Base-by-base conservation (phyloP, 2,888 invertebrate genomes). In the Drosophila anomelani region DNA sequence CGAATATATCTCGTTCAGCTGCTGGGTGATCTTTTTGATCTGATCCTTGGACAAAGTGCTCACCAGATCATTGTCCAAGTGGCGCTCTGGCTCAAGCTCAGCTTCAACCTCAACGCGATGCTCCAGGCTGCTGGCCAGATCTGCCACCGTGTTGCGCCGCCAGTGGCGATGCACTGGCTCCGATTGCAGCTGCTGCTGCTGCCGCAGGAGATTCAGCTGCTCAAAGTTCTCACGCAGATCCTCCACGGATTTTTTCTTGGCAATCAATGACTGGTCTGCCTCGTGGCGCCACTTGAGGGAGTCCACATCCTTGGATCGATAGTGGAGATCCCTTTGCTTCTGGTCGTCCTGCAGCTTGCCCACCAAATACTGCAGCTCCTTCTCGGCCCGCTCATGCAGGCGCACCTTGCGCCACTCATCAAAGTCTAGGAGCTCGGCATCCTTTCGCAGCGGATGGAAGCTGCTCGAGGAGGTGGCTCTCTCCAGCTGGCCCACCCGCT, bases 191-290 rank as follows among this genome's bases (percentile, higher is more conserved):
- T 76, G 62, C 53, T 83, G 77, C n/a, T 75, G 76, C 64, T 79
- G 54, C 91, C 92, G 93, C 79, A 94, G 94, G 15, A 93, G 93
- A 55, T 94, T 93, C 66, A 95, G 93, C 87, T 94, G 95, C 87
- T 95, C 95, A 84, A 97, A 96, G 85, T 95, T 95, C 75, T 96
- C 95, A 82, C 95, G 95, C 12, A 98, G 94, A 92, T 98, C 96
- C 91, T 97, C 96, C 0, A 98, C 97, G 0, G 98, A 97, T 90
- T 96, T 96, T 91, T 97, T 97, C 91, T 96, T 97, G 43, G 95
- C 95, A 84, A 96, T 94, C 41, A 98, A 93, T 0, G 97, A 96
- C 76, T 95, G 94, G 88, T 97, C 97, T 32, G 93, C 93, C 62
- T 95, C 95, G 38, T 95, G 94, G 75, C 94, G 95, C 98, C 98